A percentile compares a stretch with the other conserved stretches of the same genome.
Evolutionary conservation across 2,888 invertebrate species (phyloP).

Genomic region (Drosophila mettleri): DNA sequence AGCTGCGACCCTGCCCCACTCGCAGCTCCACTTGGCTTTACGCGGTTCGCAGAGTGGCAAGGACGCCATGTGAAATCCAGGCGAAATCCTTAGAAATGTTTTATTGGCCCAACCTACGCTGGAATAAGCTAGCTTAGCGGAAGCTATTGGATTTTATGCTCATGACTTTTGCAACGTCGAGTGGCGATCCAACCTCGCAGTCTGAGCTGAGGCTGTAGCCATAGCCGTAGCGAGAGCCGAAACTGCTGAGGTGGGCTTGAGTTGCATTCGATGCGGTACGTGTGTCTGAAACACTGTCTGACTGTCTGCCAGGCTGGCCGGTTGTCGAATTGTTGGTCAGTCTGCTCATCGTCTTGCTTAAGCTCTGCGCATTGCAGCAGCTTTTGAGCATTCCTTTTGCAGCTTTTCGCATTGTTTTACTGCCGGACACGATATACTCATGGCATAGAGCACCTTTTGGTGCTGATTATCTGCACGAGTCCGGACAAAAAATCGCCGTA

Average conservation of each 20-base stretch:
- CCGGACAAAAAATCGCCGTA: slow-evolving; percentile 20
- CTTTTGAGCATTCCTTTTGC: slow-evolving; percentile 42
- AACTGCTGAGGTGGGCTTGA: slow-evolving; percentile 46
- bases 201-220: slow-evolving; percentile 8
- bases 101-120: slow-evolving; percentile 80
- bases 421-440: slow-evolving; percentile 31
- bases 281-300: slow-evolving; percentile 16
- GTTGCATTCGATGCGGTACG: slow-evolving; percentile 51
- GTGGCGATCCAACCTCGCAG: slow-evolving; percentile 30
- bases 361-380: slow-evolving; percentile 71
- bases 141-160: slow-evolving; percentile 83
- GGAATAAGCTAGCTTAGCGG: slow-evolving; percentile 82
- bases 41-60: slow-evolving; percentile 35
- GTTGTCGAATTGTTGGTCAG: slow-evolving; percentile 41
- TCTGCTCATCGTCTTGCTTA: slow-evolving; percentile 61
- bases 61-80: slow-evolving; percentile 63
- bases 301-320: slow-evolving; percentile 22
- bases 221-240: slow-evolving; percentile 16
- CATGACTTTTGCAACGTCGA: slow-evolving; percentile 74
- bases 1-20: not conserved
- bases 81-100: slow-evolving; percentile 81
- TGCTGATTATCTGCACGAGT: slow-evolving; percentile 73
- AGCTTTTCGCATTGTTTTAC: slow-evolving; percentile 63
- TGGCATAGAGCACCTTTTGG: slow-evolving; percentile 37
- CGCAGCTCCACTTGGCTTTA: slow-evolving; percentile 1